Percentiles rank a stretch among this genome's conserved stretches.
phyloP scores from a whole-genome alignment of 2,888 invertebrate species.

The Eristalinus aeneus region DNA sequence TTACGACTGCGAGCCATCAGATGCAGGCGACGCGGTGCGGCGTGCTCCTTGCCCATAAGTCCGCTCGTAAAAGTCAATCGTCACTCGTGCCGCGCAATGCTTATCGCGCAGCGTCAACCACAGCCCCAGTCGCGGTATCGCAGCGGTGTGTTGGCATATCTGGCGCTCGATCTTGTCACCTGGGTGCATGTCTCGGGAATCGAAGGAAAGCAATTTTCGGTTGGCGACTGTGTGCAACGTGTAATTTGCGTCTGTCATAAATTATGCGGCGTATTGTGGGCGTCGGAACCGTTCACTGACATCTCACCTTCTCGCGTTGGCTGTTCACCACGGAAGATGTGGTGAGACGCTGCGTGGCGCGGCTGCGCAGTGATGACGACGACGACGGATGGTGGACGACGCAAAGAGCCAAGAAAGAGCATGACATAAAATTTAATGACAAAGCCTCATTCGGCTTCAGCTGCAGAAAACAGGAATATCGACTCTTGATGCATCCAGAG shows the following conservation, averaged over 20 bases:
- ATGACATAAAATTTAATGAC: constrained; percentile 71
- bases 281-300: constrained; percentile 70
- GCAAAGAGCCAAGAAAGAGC: constrained; percentile 46
- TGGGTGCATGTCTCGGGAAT: constrained; percentile 7
- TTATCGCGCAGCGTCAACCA: constrained; percentile 29
- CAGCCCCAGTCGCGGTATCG: background rate
- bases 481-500: constrained; percentile 53
- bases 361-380: constrained; percentile 8
- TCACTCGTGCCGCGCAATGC: constrained; percentile 44
- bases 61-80: constrained; percentile 50
- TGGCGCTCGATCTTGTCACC: constrained; percentile 57
- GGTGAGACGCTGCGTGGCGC: background rate
- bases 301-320: constrained; percentile 67
- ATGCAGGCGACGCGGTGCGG: background rate
- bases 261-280: constrained; percentile 66
- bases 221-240: constrained; percentile 45
- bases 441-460: constrained; percentile 56
- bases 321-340: background rate
- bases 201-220: constrained; percentile 54
- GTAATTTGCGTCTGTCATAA: constrained; percentile 70
- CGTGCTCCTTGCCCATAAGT: background rate
- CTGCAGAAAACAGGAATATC: constrained; percentile 54
- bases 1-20: background rate
- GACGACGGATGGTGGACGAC: too few relatives aligned
- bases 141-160: constrained; percentile 13